phyloP scores from a whole-genome alignment of 1,140 invertebrate genomes.

The Druon quercuslanigerum region DNA sequence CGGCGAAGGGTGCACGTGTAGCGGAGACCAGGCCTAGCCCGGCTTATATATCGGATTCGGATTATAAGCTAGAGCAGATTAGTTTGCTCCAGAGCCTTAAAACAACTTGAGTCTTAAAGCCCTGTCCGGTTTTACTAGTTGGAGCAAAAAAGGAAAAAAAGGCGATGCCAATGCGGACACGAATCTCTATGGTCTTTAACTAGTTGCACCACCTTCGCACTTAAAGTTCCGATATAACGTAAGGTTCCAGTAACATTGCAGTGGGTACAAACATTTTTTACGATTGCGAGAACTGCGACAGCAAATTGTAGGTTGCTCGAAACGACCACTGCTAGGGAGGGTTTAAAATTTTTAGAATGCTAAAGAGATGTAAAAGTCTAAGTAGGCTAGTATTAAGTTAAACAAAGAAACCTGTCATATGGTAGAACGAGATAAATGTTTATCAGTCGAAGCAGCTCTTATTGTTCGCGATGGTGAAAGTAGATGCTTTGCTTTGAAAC shows the following conservation, averaged over 20 bases:
- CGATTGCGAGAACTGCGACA: neutral
- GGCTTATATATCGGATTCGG: too few relatives aligned
- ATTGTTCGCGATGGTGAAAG: neutral
- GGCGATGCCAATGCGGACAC: neutral
- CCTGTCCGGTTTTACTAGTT: too few relatives aligned
- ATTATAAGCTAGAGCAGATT: too few relatives aligned
- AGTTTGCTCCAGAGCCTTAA: neutral
- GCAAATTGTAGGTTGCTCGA: slow-evolving; percentile 2
- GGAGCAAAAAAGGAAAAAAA: neutral
- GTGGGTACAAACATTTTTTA: slow-evolving; percentile 3
- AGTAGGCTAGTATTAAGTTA: neutral
- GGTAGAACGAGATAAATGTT: neutral
- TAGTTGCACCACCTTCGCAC: neutral
- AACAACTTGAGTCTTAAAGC: neutral
- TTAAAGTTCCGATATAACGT: neutral
- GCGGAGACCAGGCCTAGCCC: neutral
- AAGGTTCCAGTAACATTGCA: slow-evolving; percentile 15
- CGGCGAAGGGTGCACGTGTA: slow-evolving; percentile 1
- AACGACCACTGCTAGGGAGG: neutral
- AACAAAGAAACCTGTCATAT: neutral
- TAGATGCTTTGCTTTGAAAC: slow-evolving; percentile 10
- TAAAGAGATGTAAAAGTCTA: slow-evolving; percentile 8
- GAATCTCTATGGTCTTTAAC: neutral
- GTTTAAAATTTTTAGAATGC: neutral
- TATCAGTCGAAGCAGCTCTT: neutral